phyloP scores from a whole-genome alignment of 2,797 vertebrate species.

The Darevskia mixta region DNA sequence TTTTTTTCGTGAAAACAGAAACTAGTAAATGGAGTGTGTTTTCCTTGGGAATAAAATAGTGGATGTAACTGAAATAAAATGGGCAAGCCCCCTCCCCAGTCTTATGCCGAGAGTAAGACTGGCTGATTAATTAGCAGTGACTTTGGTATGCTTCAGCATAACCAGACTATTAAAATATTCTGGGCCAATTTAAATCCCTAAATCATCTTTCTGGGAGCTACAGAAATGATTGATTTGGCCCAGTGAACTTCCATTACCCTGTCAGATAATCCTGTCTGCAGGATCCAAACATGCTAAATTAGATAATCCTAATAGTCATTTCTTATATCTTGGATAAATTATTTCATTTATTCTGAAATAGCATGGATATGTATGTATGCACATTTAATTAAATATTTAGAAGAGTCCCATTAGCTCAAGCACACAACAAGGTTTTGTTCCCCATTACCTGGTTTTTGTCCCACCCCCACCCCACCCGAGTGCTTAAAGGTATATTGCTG shows the following conservation, averaged over 20 bases:
- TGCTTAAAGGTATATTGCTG: background rate
- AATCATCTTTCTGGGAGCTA: conserved; percentile 37
- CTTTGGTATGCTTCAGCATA: conserved; percentile 61
- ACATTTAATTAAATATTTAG: conserved; percentile 21
- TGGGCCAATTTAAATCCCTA: conserved; percentile 56
- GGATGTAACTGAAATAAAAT: background rate
- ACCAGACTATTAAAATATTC: conserved; percentile 59
- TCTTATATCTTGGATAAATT: conserved; percentile 28
- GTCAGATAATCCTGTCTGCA: conserved; percentile 38
- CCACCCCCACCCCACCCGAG: background rate
- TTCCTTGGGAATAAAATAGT: background rate
- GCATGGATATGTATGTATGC: background rate
- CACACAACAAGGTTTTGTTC: background rate
- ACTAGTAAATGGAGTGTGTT: background rate
- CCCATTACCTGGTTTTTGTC: conserved; percentile 9
- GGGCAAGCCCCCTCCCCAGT: background rate
- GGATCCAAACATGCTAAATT: conserved; percentile 43
- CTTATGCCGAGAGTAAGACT: conserved; percentile 18
- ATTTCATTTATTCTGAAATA: conserved; percentile 19
- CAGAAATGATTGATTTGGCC: conserved; percentile 16
- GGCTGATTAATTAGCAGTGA: conserved; percentile 44
- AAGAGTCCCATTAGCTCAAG: background rate
- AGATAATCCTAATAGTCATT: conserved; percentile 38
- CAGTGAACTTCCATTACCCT: conserved; percentile 52
- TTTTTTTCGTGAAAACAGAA: conserved; percentile 10